Evolutionary conservation across 2,113 vertebrate species (phyloP).

Genomic region (Microcebus lehilahytsara): DNA sequence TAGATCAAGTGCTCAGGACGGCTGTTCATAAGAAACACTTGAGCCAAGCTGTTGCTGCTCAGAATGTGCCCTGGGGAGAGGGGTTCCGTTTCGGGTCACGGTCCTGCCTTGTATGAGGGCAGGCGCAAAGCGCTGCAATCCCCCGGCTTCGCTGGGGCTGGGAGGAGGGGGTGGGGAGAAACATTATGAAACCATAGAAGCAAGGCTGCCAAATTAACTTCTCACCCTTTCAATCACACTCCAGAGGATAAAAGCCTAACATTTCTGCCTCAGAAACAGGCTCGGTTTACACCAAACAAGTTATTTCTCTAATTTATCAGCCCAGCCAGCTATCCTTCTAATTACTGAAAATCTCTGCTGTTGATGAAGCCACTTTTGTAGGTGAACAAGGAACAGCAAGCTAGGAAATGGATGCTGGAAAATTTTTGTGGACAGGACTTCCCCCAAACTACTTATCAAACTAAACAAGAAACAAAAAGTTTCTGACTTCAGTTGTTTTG

Average conservation of each 20-base stretch:
- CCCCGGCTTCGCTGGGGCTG: constrained; percentile 83
- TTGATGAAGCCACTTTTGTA: constrained; percentile 62
- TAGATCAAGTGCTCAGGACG: constrained; percentile 91
- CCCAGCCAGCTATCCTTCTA: constrained; percentile 81
- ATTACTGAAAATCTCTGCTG: constrained; percentile 77
- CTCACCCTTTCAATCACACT: constrained; percentile 99
- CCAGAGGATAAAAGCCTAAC: constrained; percentile 96
- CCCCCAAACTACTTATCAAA: constrained; percentile 34
- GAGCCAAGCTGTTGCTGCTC: constrained; percentile 99
- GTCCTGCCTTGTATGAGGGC: constrained; percentile 93
- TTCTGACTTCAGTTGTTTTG: neutral
- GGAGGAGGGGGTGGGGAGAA: constrained; percentile 85
- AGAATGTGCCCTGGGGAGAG: constrained; percentile 99
- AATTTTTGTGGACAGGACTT: neutral
- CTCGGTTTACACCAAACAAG: constrained; percentile 88
- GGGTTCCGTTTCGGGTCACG: constrained; percentile 98
- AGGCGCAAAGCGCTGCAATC: constrained; percentile 87
- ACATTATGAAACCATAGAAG: constrained; percentile 98
- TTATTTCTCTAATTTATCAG: constrained; percentile 88
- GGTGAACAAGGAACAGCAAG: neutral
- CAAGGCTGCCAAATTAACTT: constrained; percentile 99
- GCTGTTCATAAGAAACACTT: constrained; percentile 98
- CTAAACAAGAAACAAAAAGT: neutral
- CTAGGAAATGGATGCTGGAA: neutral
- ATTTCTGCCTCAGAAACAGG: constrained; percentile 91